Evolutionary conservation across 2,888 invertebrate genomes (phyloP).

Genomic region (Galerucella pusilla): DNA sequence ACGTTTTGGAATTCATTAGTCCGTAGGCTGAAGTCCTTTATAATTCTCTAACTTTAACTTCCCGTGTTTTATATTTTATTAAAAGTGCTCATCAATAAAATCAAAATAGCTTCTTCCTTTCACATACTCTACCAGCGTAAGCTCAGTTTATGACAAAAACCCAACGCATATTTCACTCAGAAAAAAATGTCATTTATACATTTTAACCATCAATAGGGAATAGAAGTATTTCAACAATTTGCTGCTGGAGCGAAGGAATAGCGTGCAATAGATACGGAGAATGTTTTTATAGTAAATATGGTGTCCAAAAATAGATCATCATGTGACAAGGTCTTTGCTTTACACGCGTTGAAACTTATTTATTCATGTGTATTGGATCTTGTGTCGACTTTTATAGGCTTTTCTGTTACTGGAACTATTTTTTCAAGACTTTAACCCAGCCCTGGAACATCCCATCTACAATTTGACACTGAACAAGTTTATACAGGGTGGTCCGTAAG

Average conservation of each 20-base stretch:
- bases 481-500: too few relatives aligned
- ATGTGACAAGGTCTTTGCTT: constrained; percentile 16
- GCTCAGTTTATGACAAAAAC: constrained; percentile 7
- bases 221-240: constrained; percentile 34
- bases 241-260: constrained; percentile 25
- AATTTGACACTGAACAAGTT: too few relatives aligned
- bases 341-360: constrained; percentile 34
- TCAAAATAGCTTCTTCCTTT: constrained; percentile 1
- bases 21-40: too few relatives aligned
- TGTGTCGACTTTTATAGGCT: not conserved
- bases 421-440: not conserved
- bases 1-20: too few relatives aligned
- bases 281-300: constrained; percentile 34
- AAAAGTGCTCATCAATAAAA: constrained; percentile 4
- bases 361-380: constrained; percentile 30
- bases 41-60: too few relatives aligned
- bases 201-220: constrained; percentile 35
- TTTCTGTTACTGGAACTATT: constrained; percentile 12
- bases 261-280: constrained; percentile 22
- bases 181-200: constrained; percentile 10
- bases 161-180: constrained; percentile 5
- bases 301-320: constrained; percentile 28
- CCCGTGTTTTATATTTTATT: too few relatives aligned
- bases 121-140: not conserved
- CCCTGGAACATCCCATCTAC: too few relatives aligned